phyloP scores from a whole-genome alignment of 2,797 vertebrate genomes.

The Sparus aurata region DNA sequence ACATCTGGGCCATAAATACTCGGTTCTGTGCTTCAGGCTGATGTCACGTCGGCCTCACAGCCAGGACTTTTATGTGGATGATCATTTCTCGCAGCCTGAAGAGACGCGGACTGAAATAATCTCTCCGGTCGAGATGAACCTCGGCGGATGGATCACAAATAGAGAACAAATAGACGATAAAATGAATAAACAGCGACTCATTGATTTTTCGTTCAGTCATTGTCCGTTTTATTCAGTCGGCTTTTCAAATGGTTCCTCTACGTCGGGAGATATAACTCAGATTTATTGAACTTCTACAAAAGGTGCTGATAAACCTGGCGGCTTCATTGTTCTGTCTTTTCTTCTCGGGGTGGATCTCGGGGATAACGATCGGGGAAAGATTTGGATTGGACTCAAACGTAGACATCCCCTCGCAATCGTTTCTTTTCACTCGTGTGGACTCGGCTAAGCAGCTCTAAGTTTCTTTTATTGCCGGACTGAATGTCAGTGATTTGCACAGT shows the following conservation, averaged over 20 bases:
- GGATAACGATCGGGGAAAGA: too few relatives aligned
- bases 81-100: background rate
- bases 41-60: constrained; percentile 25
- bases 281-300: background rate
- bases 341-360: too few relatives aligned
- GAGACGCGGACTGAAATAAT: background rate
- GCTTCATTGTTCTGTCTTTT: background rate
- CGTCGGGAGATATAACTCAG: background rate
- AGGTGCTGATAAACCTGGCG: background rate
- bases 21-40: background rate
- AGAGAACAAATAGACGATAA: background rate
- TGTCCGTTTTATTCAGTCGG: background rate
- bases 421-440: too few relatives aligned
- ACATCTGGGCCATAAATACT: background rate
- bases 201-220: background rate
- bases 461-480: too few relatives aligned
- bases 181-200: background rate
- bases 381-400: too few relatives aligned
- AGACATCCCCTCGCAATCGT: too few relatives aligned
- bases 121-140: background rate
- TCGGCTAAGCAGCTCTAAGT: too few relatives aligned
- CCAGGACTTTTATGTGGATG: background rate
- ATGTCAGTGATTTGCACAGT: too few relatives aligned
- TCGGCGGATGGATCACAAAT: background rate
- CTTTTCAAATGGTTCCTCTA: background rate